phyloP scores from a whole-genome alignment of 2,113 vertebrate species.

The Pycnonotus jocosus region DNA sequence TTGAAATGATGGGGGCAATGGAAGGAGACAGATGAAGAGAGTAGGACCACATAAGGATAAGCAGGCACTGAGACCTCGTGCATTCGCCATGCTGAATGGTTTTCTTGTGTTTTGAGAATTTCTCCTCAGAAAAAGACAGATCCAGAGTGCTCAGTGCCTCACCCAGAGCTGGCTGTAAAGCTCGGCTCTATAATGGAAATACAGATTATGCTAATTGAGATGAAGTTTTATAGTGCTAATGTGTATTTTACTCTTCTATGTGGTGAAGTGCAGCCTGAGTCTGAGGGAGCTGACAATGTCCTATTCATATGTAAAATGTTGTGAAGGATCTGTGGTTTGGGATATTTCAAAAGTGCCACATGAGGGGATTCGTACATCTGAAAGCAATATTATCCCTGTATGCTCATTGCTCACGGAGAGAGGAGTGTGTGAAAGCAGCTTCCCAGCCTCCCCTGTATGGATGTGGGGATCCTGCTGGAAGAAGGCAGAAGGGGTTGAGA shows the following conservation, averaged over 20 bases:
- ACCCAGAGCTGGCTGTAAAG: neutral
- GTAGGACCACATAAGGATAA: neutral
- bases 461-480: neutral
- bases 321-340: conserved; percentile 18
- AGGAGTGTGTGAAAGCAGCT: neutral
- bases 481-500: neutral
- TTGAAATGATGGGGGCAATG: neutral
- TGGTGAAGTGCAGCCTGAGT: conserved; percentile 6
- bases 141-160: neutral
- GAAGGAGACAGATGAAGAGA: neutral
- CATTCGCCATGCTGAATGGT: neutral
- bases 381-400: neutral
- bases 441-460: fast-evolving
- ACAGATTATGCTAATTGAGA: conserved; percentile 53
- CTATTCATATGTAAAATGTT: conserved; percentile 46
- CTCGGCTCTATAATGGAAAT: conserved; percentile 41
- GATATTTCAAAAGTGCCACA: neutral
- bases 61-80: neutral
- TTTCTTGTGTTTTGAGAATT: conserved; percentile 14
- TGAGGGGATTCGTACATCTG: neutral
- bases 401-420: neutral
- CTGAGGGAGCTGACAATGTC: conserved; percentile 6
- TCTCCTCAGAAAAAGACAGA: neutral
- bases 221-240: conserved; percentile 51
- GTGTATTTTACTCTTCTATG: conserved; percentile 16